A percentile compares a stretch with the other conserved stretches of the same genome.
Evolutionary conservation across 1,140 invertebrate genomes (phyloP).

Genomic region (Kradibia gibbosae): DNA sequence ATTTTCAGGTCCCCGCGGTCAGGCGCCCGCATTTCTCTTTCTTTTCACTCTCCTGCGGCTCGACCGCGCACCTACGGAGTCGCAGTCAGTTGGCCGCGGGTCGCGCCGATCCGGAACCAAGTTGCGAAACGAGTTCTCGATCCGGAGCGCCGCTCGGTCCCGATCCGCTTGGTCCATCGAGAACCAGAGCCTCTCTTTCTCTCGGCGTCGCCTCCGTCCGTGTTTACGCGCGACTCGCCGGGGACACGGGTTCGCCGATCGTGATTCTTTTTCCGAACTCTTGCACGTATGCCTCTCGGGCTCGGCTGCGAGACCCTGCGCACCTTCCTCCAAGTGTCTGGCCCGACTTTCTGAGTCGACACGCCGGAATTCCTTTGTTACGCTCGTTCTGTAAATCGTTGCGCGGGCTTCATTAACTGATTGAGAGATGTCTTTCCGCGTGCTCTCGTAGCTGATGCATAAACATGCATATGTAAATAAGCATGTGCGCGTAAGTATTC

Average conservation of each 20-base stretch:
- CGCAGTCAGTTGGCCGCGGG: constrained; percentile 7
- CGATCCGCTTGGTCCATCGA: constrained; percentile 30
- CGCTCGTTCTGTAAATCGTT: not conserved
- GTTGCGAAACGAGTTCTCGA: constrained; percentile 57
- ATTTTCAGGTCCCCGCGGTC: too few relatives aligned
- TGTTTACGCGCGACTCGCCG: not conserved
- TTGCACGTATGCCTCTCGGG: not conserved
- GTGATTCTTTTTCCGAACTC: not conserved
- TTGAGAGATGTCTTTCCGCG: not conserved
- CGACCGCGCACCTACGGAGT: not conserved
- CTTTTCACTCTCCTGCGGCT: constrained; percentile 38
- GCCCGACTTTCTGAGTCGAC: not conserved
- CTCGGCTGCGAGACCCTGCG: not conserved
- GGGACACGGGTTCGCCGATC: not conserved
- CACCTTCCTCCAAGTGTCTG: not conserved
- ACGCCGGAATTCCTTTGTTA: not conserved
- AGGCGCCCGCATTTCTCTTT: constrained; percentile 47
- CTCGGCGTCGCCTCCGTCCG: not conserved
- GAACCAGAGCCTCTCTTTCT: not conserved
- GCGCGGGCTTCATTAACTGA: not conserved
- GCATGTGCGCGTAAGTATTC: too few relatives aligned
- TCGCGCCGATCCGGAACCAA: constrained; percentile 54
- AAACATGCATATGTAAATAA: too few relatives aligned
- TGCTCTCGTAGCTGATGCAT: too few relatives aligned
- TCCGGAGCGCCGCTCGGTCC: constrained; percentile 28